A percentile compares a stretch with the other conserved stretches of the same genome.
These are phyloP conservation scores for Drosophila subobscura DNA, from an alignment of 1,140 invertebrate genomes.

Conservation along the genomic window DNA sequence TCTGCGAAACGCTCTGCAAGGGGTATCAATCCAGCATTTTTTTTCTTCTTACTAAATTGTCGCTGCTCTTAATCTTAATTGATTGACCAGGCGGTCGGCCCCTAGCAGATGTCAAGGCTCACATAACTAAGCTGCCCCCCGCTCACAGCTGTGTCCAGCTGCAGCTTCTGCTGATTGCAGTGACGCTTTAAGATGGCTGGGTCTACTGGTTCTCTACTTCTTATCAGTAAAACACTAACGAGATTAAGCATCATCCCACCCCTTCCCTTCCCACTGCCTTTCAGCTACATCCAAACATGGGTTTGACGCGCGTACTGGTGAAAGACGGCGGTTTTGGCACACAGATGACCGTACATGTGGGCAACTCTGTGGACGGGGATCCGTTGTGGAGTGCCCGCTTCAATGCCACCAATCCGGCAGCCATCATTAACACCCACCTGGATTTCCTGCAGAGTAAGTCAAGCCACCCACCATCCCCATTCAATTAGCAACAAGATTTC, in stretches of 20 bases:
- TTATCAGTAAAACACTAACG: no score
- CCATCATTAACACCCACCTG: slow-evolving; percentile 90
- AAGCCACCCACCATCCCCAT: not conserved
- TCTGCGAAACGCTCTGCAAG: no score
- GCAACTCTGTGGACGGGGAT: slow-evolving; percentile 88
- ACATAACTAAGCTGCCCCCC: slow-evolving; percentile 2
- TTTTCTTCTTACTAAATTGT: slow-evolving; percentile 8
- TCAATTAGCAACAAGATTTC: slow-evolving; percentile 36
- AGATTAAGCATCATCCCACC: slow-evolving; percentile 7
- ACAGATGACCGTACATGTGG: slow-evolving; percentile 89
- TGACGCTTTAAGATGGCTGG: no score
- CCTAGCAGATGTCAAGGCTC: slow-evolving; percentile 19
- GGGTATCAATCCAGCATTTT: no score
- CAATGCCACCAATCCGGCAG: slow-evolving; percentile 89
- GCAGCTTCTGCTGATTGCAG: no score
- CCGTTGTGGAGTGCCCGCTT: slow-evolving; percentile 93
- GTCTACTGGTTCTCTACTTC: no score
- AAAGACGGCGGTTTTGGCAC: slow-evolving; percentile 92
- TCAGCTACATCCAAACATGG: slow-evolving; percentile 48
- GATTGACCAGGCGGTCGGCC: slow-evolving; percentile 1
- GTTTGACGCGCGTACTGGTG: slow-evolving; percentile 60
- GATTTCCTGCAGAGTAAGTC: slow-evolving; percentile 87
- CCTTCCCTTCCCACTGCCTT: not conserved
- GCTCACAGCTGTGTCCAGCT: no score
- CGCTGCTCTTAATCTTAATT: not conserved